Evolutionary conservation across 2,888 invertebrate species (phyloP).

Genomic region (Ectropis crepuscularia): DNA sequence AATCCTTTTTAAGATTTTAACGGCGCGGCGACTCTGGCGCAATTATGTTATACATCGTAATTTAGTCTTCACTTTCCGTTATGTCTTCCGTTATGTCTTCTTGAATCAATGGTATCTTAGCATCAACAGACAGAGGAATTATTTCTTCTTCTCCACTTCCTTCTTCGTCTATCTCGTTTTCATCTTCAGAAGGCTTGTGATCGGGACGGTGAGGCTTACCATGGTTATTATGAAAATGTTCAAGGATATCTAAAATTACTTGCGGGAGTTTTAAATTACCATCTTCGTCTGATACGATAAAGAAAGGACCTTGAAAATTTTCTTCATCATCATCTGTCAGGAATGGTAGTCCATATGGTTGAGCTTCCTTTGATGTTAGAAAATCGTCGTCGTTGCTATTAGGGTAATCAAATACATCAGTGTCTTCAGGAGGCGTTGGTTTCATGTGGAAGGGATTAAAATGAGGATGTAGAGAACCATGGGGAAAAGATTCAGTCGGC

Average conservation of each 20-base stretch:
- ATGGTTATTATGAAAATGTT: conserved; percentile 12
- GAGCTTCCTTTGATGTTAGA: conserved; percentile 1
- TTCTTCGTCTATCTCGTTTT: conserved; percentile 8
- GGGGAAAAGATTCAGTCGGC: conserved; percentile 1
- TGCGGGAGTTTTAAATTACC: not conserved
- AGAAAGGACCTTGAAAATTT: not conserved
- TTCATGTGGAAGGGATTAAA: conserved; percentile 10
- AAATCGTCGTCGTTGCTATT: not conserved
- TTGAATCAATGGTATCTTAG: not conserved
- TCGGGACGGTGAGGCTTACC: conserved; percentile 11
- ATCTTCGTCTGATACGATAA: not conserved
- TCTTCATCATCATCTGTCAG: not conserved
- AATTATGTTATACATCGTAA: no score
- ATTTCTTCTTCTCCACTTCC: conserved; percentile 22
- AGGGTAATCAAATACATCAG: not conserved
- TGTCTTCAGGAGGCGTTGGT: not conserved
- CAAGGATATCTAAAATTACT: not conserved
- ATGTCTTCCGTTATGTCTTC: not conserved
- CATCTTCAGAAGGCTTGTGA: conserved; percentile 1
- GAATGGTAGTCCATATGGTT: not conserved
- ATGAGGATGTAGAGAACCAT: conserved; percentile 1
- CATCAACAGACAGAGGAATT: conserved; percentile 5
- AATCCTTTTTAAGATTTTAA: no score
- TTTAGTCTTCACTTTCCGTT: no score
- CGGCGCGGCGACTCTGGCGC: no score